Evolutionary conservation across 1,140 invertebrate genomes (phyloP).

Genomic region (Zaprionus nigranus): DNA sequence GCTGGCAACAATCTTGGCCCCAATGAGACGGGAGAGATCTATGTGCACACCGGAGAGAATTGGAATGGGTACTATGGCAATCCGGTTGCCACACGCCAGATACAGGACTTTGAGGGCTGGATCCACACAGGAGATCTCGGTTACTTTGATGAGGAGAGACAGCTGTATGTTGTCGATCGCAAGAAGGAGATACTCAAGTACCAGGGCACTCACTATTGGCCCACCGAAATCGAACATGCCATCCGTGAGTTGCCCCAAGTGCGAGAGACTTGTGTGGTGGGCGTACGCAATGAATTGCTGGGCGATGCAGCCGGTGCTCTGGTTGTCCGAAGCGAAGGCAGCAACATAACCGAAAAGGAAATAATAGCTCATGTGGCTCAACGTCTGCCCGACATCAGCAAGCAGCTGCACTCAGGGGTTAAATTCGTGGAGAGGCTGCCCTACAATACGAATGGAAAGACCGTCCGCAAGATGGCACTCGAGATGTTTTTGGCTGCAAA

Average conservation of each 20-base stretch:
- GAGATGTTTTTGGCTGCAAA: slow-evolving; percentile 50
- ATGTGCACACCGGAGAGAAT: slow-evolving; percentile 52
- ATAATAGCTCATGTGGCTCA: slow-evolving; percentile 35
- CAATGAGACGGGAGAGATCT: slow-evolving; percentile 81
- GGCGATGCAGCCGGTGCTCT: slow-evolving; percentile 24
- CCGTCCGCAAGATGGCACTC: slow-evolving; percentile 85
- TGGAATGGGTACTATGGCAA: slow-evolving; percentile 84
- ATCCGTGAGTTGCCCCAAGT: slow-evolving; percentile 31
- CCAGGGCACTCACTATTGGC: slow-evolving; percentile 28
- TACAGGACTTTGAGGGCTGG: slow-evolving; percentile 85
- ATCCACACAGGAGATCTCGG: slow-evolving; percentile 35
- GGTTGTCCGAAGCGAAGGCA: slow-evolving; percentile 3
- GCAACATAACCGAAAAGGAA: slow-evolving; percentile 31
- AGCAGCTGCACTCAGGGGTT: slow-evolving; percentile 77
- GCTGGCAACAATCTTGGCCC: slow-evolving; percentile 47
- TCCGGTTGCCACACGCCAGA: slow-evolving; percentile 86
- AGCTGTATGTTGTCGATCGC: slow-evolving; percentile 26
- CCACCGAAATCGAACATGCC: slow-evolving; percentile 32
- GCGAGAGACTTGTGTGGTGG: slow-evolving; percentile 20
- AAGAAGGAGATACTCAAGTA: slow-evolving; percentile 39
- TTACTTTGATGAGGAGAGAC: slow-evolving; percentile 24
- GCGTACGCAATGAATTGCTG: slow-evolving; percentile 18
- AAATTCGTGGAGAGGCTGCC: slow-evolving; percentile 84
- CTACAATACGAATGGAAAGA: slow-evolving; percentile 85
- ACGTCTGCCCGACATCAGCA: slow-evolving; percentile 14